Base-by-base conservation (phyloP, 2,113 vertebrate species). In the Empidonax traillii region DNA sequence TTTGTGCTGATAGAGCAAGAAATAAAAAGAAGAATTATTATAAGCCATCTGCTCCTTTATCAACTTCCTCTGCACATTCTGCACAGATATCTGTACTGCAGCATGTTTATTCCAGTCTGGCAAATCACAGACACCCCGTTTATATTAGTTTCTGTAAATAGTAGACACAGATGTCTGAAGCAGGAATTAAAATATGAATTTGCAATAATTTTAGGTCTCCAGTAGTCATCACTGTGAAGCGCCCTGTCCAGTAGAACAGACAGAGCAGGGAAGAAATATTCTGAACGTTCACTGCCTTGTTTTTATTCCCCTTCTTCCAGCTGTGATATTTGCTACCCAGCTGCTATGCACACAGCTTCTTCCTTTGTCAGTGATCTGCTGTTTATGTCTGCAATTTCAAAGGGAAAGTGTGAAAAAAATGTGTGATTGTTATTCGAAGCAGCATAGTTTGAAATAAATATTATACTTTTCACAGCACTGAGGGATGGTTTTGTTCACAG, bases 121-220 rank as follows among this genome's bases (percentile, higher is more conserved):
- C 49, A 83, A 53, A 87, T 69, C 66, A 87, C 28, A 56, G 56
- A 67, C 37, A 81, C 22, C 43, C 61, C 35, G 51, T 96, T 97
- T 97, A 87, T 97, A 89, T 91, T 87, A 79, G 87, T 96, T 95
- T 94, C 69, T 95, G 44, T 85, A 44, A 35, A 78, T 59, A 97
- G 76, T 56, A 85, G 80, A 77, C 75, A 76, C 67, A 95, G 72
- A 94, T 72, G 23, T 94, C 79, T 89, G 35, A 63, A 35, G 31
- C 20, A 97, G 74, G 94, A 67, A 96, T 66, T 81, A 47, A 94
- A 96, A 68, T 73, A 83, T 44, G 46, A 91, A 94, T 89, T 46
- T 72, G 20, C 67, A 87, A 79, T 81, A 86, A 52, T 39, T 96
- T 86, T 93, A 79, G 52, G 51, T 87, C 30, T 33, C 47, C 25